These are phyloP conservation scores for Agrochola lota DNA, from an alignment of 2,888 invertebrate genomes.

Conservation along the genomic window DNA sequence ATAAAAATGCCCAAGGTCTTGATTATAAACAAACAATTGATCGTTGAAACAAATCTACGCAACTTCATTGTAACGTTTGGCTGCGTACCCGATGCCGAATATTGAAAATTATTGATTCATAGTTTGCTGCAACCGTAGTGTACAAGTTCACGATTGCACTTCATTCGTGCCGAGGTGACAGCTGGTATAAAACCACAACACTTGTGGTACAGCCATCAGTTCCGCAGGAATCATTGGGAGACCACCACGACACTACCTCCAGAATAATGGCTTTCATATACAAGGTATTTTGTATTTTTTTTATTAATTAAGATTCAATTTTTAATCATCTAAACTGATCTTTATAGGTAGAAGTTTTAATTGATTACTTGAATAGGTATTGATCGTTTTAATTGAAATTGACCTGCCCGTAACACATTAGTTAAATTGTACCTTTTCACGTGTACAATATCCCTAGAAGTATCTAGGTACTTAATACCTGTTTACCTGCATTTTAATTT, in stretches of 20 bases:
- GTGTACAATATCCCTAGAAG: no score
- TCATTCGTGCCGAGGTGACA: slow-evolving; percentile 80
- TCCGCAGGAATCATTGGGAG: slow-evolving; percentile 76
- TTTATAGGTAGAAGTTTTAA: no score
- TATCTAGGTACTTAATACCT: no score
- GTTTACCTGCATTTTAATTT: no score
- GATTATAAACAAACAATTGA: slow-evolving; percentile 62
- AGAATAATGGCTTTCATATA: slow-evolving; percentile 83
- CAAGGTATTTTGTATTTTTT: slow-evolving; percentile 76
- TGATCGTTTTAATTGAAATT: no score
- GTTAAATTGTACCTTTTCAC: no score
- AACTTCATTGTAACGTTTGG: slow-evolving; percentile 77
- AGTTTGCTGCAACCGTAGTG: slow-evolving; percentile 84
- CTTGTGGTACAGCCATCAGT: slow-evolving; percentile 78
- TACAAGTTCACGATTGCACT: slow-evolving; percentile 85
- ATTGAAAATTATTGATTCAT: slow-evolving; percentile 90
- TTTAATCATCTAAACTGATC: no score
- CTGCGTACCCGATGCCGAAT: slow-evolving; percentile 81
- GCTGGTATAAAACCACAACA: slow-evolving; percentile 86
- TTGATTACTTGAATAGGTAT: no score
- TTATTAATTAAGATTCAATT: background rate
- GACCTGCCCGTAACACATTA: no score
- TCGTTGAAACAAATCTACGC: slow-evolving; percentile 74
- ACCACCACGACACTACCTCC: slow-evolving; percentile 62
- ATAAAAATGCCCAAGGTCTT: slow-evolving; percentile 53